A percentile compares a stretch with the other conserved stretches of the same genome.
Conservation (phyloP, 2,113 vertebrate species). For the Phrynosoma blainvillii region DNA sequence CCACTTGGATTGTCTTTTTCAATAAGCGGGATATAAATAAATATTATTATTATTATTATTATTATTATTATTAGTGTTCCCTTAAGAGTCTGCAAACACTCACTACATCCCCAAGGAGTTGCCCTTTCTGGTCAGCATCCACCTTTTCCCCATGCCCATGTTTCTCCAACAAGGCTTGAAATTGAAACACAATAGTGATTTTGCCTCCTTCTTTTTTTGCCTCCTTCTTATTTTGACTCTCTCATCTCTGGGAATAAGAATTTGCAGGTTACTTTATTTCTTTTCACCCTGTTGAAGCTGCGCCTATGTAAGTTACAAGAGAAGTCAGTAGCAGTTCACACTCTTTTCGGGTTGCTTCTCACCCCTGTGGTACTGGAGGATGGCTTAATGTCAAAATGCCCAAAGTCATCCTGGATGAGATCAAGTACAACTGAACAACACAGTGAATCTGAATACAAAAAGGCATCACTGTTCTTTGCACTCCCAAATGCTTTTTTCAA, state of each 20-base stretch:
- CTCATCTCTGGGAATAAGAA: not conserved
- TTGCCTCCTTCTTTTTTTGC: conserved; percentile 53
- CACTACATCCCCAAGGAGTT: conserved; percentile 57
- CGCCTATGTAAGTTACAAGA: not conserved
- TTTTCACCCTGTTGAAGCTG: conserved; percentile 20
- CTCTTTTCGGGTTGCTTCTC: not conserved
- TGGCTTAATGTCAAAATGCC: not conserved
- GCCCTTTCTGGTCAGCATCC: conserved; percentile 50
- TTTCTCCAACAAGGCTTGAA: conserved; percentile 69
- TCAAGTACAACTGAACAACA: fast-evolving
- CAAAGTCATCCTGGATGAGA: not conserved
- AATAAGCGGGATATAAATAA: no score
- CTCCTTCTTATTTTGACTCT: conserved; percentile 35
- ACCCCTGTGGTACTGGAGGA: not conserved
- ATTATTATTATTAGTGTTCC: no score
- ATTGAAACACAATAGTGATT: conserved; percentile 37
- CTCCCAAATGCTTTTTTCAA: not conserved
- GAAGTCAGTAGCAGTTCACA: not conserved
- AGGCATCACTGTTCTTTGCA: fast-evolving
- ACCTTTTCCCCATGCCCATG: conserved; percentile 40
- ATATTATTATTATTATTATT: no score
- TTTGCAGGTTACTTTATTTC: conserved; percentile 30
- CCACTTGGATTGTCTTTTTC: no score
- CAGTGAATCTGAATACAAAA: not conserved
- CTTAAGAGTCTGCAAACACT: conserved; percentile 55